Percentiles rank a stretch among this genome's conserved stretches.
phyloP scores from a whole-genome alignment of 37 sponge, comb jelly and placozoan species.

The Diacarnus erythraeanus region DNA sequence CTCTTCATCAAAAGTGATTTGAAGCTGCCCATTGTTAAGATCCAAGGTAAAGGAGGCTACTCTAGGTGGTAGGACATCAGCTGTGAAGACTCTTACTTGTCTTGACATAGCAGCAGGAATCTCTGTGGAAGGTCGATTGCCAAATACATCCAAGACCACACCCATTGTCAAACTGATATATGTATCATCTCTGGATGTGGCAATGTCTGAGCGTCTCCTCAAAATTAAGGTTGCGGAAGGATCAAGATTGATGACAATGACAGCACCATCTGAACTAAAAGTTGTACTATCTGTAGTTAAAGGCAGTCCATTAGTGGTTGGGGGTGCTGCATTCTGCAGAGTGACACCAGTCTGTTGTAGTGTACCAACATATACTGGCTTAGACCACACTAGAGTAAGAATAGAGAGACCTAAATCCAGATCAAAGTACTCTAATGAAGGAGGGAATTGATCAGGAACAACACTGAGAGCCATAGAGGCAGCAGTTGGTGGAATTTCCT shows the following conservation, averaged over 20 bases:
- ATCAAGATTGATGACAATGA: conserved; percentile 55
- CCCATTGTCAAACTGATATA: conserved; percentile 55
- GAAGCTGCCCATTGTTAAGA: conserved; percentile 49
- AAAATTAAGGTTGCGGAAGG: conserved; percentile 31
- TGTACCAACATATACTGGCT: conserved; percentile 50
- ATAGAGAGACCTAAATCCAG: conserved; percentile 57
- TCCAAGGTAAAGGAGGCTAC: conserved; percentile 58
- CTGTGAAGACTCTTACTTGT: conserved; percentile 57
- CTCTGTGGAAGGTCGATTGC: conserved; percentile 28
- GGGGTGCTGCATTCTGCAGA: conserved; percentile 24
- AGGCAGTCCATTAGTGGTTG: not conserved
- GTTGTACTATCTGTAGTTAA: conserved; percentile 30
- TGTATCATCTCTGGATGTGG: conserved; percentile 57
- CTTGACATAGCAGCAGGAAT: conserved; percentile 50
- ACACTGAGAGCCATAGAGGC: conserved; percentile 55
- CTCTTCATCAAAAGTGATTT: conserved; percentile 82
- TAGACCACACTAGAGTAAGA: conserved; percentile 66
- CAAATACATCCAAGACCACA: conserved; percentile 37
- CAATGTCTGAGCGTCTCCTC: conserved; percentile 38
- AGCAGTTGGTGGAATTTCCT: conserved; percentile 45
- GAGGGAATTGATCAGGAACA: conserved; percentile 54
- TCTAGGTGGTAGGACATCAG: conserved; percentile 66
- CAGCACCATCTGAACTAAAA: conserved; percentile 54
- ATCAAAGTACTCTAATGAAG: conserved; percentile 72
- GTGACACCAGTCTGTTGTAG: conserved; percentile 29